Evolutionary conservation across 2,113 vertebrate genomes (phyloP).

Genomic region (Telmatochromis brichardi): DNA sequence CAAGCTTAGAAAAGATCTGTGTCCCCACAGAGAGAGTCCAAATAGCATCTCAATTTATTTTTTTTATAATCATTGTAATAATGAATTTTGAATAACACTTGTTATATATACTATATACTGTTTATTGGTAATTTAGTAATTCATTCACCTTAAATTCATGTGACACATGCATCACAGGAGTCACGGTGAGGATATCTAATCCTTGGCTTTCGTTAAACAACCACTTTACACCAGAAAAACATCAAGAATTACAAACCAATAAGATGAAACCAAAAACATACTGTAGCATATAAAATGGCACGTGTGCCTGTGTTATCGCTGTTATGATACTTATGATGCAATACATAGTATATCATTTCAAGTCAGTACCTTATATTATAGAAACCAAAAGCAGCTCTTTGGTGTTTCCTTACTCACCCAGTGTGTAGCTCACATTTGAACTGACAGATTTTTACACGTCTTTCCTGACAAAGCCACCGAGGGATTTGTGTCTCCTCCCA

Average conservation of each 20-base stretch:
- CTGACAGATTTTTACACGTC: background rate
- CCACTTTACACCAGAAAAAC: background rate
- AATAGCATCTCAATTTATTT: background rate
- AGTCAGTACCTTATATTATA: background rate
- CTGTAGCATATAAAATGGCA: background rate
- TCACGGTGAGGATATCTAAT: background rate
- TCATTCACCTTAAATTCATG: background rate
- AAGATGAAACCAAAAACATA: background rate
- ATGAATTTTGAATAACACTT: background rate
- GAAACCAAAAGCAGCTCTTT: background rate
- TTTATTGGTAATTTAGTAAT: background rate
- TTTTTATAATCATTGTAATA: background rate
- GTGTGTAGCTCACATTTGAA: background rate
- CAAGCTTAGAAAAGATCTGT: background rate
- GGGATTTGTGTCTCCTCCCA: background rate
- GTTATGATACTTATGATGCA: background rate
- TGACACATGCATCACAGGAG: background rate
- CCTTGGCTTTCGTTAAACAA: background rate
- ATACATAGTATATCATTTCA: background rate
- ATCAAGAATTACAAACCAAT: background rate
- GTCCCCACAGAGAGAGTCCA: background rate
- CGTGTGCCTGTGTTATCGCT: background rate
- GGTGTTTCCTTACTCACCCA: background rate
- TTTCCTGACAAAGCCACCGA: background rate
- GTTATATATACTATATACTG: background rate